Conservation (phyloP, 2,113 vertebrate species). For the Mixornis gularis region DNA sequence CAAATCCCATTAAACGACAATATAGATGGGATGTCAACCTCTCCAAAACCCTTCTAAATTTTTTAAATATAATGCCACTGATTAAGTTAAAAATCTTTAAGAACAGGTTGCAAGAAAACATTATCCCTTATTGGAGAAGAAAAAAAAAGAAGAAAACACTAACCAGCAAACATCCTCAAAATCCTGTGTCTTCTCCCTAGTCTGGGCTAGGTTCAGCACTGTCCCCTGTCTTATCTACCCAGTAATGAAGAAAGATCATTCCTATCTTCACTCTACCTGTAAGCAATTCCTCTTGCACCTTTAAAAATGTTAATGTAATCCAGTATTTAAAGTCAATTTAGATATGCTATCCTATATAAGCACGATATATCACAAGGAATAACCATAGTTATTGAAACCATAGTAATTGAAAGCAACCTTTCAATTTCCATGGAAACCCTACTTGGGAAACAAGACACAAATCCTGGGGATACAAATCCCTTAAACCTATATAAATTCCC, state of each 20-base stretch:
- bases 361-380: conserved; percentile 9
- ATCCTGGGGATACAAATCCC: conserved; percentile 9
- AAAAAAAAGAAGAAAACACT: neutral
- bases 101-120: neutral
- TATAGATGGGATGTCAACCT: neutral
- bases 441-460: conserved; percentile 4
- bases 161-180: neutral
- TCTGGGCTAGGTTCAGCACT: neutral
- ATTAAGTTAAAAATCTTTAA: neutral
- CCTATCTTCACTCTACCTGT: neutral
- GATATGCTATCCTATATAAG: neutral
- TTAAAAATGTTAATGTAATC: neutral
- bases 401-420: too few species aligned
- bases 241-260: neutral
- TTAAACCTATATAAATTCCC: neutral
- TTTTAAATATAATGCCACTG: neutral
- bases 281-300: neutral
- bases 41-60: neutral
- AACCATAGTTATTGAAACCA: too few species aligned
- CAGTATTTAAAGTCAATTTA: neutral
- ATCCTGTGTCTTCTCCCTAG: neutral
- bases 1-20: neutral
- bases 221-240: neutral
- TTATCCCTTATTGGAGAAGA: neutral
- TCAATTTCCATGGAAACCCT: conserved; percentile 51